Evolutionary conservation across 2,113 vertebrate species (phyloP).

Genomic region (Dendrocopos noguchii): DNA sequence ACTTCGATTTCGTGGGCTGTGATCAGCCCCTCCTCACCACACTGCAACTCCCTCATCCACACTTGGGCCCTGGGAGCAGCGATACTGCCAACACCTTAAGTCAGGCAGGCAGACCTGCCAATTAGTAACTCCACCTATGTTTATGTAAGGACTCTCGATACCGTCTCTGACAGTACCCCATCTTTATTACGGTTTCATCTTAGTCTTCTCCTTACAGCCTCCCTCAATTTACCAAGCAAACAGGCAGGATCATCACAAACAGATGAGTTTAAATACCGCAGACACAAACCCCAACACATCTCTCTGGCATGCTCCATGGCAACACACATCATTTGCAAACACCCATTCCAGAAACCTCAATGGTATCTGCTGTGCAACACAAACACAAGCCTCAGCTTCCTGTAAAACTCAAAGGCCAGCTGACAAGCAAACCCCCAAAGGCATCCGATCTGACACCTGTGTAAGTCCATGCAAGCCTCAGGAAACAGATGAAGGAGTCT

Average conservation of each 20-base stretch:
- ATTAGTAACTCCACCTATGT: neutral
- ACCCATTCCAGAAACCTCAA: neutral
- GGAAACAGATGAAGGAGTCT: neutral
- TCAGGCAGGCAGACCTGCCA: neutral
- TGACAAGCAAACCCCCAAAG: neutral
- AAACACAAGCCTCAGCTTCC: neutral
- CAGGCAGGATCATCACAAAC: neutral
- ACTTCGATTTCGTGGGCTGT: neutral
- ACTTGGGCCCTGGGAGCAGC: neutral
- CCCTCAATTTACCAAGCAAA: neutral
- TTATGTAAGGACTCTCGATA: neutral
- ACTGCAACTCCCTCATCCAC: accelerated
- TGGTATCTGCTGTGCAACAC: neutral
- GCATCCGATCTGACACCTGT: neutral
- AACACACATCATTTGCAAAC: too few relatives aligned
- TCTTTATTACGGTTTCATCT: neutral
- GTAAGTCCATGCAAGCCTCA: accelerated
- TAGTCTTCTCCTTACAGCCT: neutral
- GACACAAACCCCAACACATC: neutral
- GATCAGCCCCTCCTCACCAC: neutral
- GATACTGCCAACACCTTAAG: neutral
- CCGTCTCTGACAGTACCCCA: neutral
- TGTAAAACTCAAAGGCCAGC: neutral
- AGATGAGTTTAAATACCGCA: neutral
- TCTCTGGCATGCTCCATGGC: neutral